Conservation (phyloP, 2,797 vertebrate genomes). For the Cheirogaleus major region DNA sequence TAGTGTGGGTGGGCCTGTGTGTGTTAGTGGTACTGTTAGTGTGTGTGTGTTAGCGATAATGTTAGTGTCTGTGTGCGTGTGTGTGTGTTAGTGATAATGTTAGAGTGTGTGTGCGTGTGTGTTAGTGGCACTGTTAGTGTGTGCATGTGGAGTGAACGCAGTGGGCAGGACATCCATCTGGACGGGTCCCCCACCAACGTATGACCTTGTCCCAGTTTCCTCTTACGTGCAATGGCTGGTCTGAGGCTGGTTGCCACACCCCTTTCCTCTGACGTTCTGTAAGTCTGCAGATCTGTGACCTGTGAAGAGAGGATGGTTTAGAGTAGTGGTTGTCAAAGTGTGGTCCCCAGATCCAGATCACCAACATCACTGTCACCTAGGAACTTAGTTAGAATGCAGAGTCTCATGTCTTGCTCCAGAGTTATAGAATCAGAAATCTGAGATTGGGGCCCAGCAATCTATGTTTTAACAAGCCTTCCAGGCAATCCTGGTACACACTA, state of each 20-base stretch:
- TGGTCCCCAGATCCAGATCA: background rate
- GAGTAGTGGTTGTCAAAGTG: background rate
- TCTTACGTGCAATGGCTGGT: background rate
- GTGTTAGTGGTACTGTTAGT: too few species aligned
- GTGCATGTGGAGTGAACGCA: background rate
- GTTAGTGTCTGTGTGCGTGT: background rate
- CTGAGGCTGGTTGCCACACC: background rate
- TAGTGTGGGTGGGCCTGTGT: too few species aligned
- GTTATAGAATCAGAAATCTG: background rate
- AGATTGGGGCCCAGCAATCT: background rate
- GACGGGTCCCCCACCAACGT: background rate
- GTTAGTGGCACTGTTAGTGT: too few species aligned
- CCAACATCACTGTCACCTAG: background rate
- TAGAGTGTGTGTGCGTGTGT: background rate
- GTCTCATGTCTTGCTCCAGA: background rate
- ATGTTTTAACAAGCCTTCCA: background rate
- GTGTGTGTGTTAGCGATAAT: background rate
- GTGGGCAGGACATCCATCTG: background rate
- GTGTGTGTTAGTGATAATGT: too few species aligned
- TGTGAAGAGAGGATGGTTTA: background rate
- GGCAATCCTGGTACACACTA: background rate
- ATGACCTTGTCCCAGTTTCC: background rate
- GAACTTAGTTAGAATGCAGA: background rate
- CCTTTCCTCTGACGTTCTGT: background rate
- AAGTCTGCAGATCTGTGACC: background rate